These are phyloP conservation scores for Theropithecus gelada DNA, from an alignment of 2,113 vertebrate species.

Conservation along the genomic window DNA sequence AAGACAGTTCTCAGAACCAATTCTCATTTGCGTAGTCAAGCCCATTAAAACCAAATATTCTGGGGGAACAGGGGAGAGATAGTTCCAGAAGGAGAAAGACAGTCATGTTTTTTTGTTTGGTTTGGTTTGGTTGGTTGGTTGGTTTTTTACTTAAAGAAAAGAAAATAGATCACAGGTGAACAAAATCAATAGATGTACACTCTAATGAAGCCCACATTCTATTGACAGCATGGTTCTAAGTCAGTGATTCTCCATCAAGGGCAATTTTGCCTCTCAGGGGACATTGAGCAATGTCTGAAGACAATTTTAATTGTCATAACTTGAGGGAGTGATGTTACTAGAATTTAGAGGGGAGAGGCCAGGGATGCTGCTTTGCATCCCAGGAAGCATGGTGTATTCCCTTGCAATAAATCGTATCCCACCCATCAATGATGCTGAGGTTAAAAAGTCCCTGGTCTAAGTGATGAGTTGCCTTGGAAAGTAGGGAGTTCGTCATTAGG, in stretches of 20 bases:
- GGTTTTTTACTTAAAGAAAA: not conserved
- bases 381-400: accelerated
- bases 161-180: not conserved
- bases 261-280: not conserved
- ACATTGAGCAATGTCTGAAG: not conserved
- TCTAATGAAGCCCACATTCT: not conserved
- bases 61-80: not conserved
- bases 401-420: no score
- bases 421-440: not conserved
- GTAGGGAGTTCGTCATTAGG: not conserved
- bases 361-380: not conserved
- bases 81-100: not conserved
- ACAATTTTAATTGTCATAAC: not conserved
- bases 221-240: not conserved
- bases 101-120: not conserved
- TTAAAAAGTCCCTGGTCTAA: not conserved
- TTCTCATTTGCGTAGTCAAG: not conserved
- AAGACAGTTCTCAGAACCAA: not conserved
- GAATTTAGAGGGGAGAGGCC: not conserved
- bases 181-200: not conserved
- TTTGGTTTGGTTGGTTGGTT: not conserved
- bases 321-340: not conserved
- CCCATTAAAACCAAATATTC: not conserved
- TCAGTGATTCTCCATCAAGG: not conserved
- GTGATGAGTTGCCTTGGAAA: not conserved